Percentiles rank a stretch among this genome's conserved stretches.
Conservation (phyloP, 1,140 invertebrate genomes). For the Orussus abietinus region DNA sequence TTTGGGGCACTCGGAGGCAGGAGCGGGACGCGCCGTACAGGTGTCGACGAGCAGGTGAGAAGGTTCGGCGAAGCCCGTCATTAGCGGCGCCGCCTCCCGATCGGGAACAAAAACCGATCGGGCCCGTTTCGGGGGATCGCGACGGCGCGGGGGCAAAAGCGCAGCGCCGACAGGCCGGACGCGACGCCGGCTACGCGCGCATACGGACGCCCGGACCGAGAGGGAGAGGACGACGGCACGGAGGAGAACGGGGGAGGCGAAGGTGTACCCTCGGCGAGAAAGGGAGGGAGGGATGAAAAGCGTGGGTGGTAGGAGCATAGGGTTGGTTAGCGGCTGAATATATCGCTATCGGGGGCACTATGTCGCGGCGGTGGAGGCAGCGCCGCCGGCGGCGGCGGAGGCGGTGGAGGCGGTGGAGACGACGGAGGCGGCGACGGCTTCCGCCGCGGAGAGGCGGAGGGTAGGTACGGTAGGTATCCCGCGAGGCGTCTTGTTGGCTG, state of each 20-base stretch:
- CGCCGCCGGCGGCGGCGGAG: constrained; percentile 15
- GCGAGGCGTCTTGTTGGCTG: constrained; percentile 37
- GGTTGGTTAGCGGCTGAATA: constrained; percentile 36
- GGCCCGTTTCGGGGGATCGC: constrained; percentile 6
- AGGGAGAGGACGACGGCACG: not conserved
- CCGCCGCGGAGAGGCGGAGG: constrained; percentile 3
- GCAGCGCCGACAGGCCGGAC: constrained; percentile 17
- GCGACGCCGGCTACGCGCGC: too few species aligned
- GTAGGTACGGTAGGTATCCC: constrained; percentile 31
- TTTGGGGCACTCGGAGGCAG: too few species aligned
- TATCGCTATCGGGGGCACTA: constrained; percentile 44
- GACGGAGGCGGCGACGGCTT: not conserved
- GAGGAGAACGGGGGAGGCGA: not conserved
- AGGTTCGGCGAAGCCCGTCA: constrained; percentile 24
- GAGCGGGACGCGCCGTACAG: too few species aligned
- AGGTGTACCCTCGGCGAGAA: not conserved
- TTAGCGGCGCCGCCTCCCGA: constrained; percentile 27
- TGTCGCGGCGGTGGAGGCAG: constrained; percentile 36
- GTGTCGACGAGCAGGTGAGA: constrained; percentile 26
- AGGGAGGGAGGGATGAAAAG: constrained; percentile 20
- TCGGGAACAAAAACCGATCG: constrained; percentile 15
- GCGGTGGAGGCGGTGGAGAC: constrained; percentile 7
- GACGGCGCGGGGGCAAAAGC: constrained; percentile 29
- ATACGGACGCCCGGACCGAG: not conserved
- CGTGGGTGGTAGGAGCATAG: constrained; percentile 33